Evolutionary conservation across 2,797 vertebrate genomes (phyloP), one percentile per base, ranked within the genome.

Genomic region (Anolis apletophallus): DNA sequence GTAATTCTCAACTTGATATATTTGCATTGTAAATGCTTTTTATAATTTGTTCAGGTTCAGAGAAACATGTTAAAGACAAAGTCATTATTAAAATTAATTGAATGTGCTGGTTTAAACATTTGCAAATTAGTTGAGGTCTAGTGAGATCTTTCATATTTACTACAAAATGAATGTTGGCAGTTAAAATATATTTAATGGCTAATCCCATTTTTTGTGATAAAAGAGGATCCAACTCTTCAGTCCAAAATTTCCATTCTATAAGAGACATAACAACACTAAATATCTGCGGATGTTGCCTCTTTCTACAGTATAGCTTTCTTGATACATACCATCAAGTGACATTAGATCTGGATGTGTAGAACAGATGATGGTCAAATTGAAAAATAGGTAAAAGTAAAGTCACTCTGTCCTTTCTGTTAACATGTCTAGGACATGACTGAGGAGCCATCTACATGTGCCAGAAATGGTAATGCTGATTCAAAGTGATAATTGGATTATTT

Each of bases 41-140:
- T 26, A 21, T 61, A 85, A 71, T 79, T 79, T 59, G 75, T 79
- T 85, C 64, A 71, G 64, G 75, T 91, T 82, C 64, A 86, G 61
- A 80, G 84, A 34, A 17, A 34, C 0, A 0, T 67, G 85, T 82
- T 80, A 19, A 82, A 61, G 12, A 73, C 32, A 81, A 46, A 75
- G 46, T 86, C 84, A 85, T 85, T 85, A 85, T 23, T 67, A 79
- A 85, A 79, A 3, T 75, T 80, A 74, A 3, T 75, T 80, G 64
- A 86, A 83, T 21, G 80, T 77, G 32, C 80, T 19, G 5, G n/a
- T 85, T 73, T 1, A 54, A 4, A 34, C 80, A 83, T 76, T 82
- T 74, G 52, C 61, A 86, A 17, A 11, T 76, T 86, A 72, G 13
- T 5, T 0, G 67, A 54, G 76, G 11, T 85, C 52, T 1, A 19